phyloP scores from a whole-genome alignment of 2,113 vertebrate genomes.

The Ellobius talpinus region DNA sequence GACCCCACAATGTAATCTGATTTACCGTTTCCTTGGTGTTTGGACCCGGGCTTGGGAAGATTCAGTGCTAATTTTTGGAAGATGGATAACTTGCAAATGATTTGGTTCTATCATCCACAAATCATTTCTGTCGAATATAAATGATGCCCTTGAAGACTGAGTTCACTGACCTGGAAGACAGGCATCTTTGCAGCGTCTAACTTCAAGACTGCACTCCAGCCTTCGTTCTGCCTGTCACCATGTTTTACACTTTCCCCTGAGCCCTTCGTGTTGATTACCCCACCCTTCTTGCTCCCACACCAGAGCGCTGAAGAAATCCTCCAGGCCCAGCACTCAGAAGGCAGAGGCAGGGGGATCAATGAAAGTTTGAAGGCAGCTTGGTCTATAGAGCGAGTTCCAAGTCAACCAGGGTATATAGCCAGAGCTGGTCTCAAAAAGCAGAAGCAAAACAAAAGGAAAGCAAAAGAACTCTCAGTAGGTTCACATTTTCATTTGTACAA shows the following conservation, averaged over 20 bases:
- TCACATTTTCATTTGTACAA: background rate
- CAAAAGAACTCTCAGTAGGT: background rate
- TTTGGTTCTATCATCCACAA: constrained; percentile 38
- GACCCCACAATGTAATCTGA: background rate
- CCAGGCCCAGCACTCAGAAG: background rate
- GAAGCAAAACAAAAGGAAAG: background rate
- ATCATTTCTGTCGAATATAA: constrained; percentile 29
- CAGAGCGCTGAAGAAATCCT: background rate
- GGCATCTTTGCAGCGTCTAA: background rate
- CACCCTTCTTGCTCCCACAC: background rate
- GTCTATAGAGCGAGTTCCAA: background rate
- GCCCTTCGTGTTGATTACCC: background rate
- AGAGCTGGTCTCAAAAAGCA: background rate
- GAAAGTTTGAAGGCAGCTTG: background rate
- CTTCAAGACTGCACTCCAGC: rapidly evolving
- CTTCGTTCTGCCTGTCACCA: rapidly evolving
- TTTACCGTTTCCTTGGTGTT: constrained; percentile 37
- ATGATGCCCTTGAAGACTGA: background rate
- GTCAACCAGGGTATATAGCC: background rate
- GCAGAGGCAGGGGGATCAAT: background rate
- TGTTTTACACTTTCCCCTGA: background rate
- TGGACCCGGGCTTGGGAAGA: background rate
- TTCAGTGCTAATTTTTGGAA: constrained; percentile 67
- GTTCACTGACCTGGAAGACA: background rate
- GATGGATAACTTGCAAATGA: constrained; percentile 63